phyloP scores from a whole-genome alignment of 2,113 vertebrate species.

The Pygathrix nemaeus region DNA sequence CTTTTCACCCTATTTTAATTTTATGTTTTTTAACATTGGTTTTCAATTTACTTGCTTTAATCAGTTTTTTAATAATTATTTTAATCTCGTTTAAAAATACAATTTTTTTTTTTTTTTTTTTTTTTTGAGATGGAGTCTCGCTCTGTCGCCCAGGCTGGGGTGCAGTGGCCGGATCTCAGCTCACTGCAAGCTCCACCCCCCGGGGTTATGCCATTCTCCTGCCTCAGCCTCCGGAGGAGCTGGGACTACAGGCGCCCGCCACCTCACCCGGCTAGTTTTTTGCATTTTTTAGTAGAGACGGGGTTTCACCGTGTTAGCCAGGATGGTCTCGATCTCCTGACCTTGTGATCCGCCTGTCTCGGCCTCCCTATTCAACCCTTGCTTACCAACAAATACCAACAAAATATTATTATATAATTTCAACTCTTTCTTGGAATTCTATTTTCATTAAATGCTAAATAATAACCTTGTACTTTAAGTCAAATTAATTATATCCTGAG shows the following conservation, averaged over 20 bases:
- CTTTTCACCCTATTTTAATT: background rate
- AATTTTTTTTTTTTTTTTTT: background rate
- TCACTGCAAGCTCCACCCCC: no score
- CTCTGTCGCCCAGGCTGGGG: no score
- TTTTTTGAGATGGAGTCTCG: no score
- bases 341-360: no score
- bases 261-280: no score
- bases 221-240: no score
- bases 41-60: background rate
- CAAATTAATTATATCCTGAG: background rate
- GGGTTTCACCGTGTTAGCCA: no score
- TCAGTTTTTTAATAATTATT: background rate
- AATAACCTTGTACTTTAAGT: background rate
- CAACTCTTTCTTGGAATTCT: background rate
- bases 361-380: background rate
- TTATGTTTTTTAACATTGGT: background rate
- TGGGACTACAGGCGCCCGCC: no score
- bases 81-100: background rate
- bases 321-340: no score
- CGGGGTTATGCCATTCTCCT: no score
- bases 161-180: no score
- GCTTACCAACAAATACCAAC: background rate
- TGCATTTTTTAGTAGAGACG: no score
- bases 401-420: background rate
- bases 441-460: conserved; percentile 8